These are phyloP conservation scores for Oscheius onirici DNA, from an alignment of 2,888 invertebrate genomes.

Conservation along the genomic window DNA sequence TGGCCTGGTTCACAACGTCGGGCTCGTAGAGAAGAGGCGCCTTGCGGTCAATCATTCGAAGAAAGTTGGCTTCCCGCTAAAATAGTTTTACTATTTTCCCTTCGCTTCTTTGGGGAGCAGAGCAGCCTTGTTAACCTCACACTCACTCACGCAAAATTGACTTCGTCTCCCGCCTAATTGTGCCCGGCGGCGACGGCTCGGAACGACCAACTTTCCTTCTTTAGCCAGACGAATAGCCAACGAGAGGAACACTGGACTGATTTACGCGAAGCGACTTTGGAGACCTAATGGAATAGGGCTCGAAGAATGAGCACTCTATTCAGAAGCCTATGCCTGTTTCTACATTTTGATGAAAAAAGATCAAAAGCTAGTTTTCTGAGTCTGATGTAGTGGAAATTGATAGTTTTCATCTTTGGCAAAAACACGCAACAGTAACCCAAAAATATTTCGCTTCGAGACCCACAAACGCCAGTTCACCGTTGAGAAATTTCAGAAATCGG, in stretches of 20 bases:
- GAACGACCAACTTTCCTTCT: too few species aligned
- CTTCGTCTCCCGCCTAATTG: constrained; percentile 24
- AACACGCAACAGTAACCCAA: too few species aligned
- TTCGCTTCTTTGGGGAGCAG: background rate
- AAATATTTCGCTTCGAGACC: too few species aligned
- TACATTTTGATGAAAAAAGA: too few species aligned
- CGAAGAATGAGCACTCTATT: background rate
- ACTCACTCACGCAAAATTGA: constrained; percentile 10
- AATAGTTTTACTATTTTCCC: constrained; percentile 29
- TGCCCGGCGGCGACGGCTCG: constrained; percentile 10
- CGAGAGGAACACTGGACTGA: background rate
- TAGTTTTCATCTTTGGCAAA: too few species aligned
- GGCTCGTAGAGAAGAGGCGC: constrained; percentile 71
- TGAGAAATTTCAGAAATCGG: too few species aligned
- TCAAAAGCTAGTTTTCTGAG: too few species aligned
- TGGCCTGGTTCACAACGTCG: constrained; percentile 72
- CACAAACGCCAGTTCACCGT: too few species aligned
- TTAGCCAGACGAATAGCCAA: too few species aligned
- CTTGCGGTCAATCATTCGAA: constrained; percentile 71
- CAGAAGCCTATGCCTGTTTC: too few species aligned
- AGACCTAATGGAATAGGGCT: background rate
- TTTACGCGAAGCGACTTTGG: background rate
- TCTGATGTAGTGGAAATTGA: too few species aligned
- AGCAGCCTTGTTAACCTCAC: background rate
- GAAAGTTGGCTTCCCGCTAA: constrained; percentile 71